Conservation (phyloP, 2,113 vertebrate species). For the Sula dactylatra region DNA sequence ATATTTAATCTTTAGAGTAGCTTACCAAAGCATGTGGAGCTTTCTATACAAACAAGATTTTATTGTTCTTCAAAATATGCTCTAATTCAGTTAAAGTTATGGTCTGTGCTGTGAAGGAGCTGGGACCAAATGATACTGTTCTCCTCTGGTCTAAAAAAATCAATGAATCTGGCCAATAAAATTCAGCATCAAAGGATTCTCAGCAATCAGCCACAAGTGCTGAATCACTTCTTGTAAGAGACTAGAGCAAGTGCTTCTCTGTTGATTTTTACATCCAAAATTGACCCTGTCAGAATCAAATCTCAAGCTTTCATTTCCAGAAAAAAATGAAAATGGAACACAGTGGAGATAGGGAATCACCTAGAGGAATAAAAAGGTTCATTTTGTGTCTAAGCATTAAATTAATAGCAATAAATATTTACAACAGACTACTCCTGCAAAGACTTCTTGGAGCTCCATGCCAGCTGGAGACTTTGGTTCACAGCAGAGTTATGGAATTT, state of each 20-base stretch:
- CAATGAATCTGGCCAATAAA: not conserved
- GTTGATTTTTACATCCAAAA: not conserved
- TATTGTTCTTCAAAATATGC: not conserved
- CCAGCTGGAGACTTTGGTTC: not conserved
- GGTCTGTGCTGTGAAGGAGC: not conserved
- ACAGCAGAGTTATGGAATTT: not conserved
- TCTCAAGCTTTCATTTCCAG: not conserved
- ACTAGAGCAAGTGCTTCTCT: not conserved
- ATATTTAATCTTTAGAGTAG: not conserved
- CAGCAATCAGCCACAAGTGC: not conserved
- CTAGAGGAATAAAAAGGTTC: not conserved
- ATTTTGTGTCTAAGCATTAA: not conserved
- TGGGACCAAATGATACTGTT: not conserved
- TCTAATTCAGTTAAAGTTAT: not conserved
- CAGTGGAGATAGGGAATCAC: not conserved
- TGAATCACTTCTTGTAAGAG: not conserved
- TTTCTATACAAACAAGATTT: not conserved
- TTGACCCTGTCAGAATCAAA: not conserved
- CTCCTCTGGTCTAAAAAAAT: not conserved
- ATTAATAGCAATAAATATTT: conserved; percentile 1
- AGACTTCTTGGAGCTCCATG: not conserved
- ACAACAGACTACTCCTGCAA: not conserved
- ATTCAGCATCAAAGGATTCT: not conserved
- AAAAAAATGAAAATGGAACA: not conserved
- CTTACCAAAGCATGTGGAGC: not conserved